Evolutionary conservation across 2,888 invertebrate species (phyloP).

Genomic region (Coelopa pilipes): DNA sequence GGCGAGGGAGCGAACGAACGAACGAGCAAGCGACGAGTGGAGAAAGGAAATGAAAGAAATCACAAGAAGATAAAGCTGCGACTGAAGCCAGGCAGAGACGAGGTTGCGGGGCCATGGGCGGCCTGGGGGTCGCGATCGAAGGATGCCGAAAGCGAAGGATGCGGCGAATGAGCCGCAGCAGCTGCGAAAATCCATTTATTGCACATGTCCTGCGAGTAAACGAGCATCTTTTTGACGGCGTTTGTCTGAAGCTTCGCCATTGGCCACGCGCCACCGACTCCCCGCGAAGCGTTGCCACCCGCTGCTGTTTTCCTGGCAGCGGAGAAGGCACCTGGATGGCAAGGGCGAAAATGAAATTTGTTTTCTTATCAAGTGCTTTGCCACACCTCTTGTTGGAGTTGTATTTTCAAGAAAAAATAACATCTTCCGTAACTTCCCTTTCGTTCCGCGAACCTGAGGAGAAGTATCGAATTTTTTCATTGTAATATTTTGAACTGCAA

Average conservation of each 20-base stretch:
- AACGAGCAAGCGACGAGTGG: neutral
- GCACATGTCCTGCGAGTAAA: conserved; percentile 53
- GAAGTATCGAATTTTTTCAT: too few relatives aligned
- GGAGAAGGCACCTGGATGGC: too few relatives aligned
- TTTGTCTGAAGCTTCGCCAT: neutral
- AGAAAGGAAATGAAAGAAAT: conserved; percentile 21
- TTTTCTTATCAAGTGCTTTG: too few relatives aligned
- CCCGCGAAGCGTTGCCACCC: neutral
- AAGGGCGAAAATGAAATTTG: too few relatives aligned
- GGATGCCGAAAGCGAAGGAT: conserved; percentile 46
- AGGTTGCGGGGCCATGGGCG: neutral
- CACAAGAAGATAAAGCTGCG: conserved; percentile 26
- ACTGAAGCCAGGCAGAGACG: too few relatives aligned
- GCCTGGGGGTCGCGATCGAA: neutral
- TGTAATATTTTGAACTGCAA: neutral
- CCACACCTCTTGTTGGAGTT: too few relatives aligned
- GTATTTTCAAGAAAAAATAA: too few relatives aligned
- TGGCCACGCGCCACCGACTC: neutral
- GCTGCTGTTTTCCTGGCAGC: too few relatives aligned
- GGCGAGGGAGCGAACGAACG: neutral
- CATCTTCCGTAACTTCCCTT: too few relatives aligned
- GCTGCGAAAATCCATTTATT: conserved; percentile 54
- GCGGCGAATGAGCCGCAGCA: conserved; percentile 33
- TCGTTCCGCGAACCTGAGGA: too few relatives aligned
- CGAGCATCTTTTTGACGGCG: conserved; percentile 2